These are phyloP conservation scores for Cydia strobilella DNA, from an alignment of 1,140 invertebrate species.

Conservation along the genomic window DNA sequence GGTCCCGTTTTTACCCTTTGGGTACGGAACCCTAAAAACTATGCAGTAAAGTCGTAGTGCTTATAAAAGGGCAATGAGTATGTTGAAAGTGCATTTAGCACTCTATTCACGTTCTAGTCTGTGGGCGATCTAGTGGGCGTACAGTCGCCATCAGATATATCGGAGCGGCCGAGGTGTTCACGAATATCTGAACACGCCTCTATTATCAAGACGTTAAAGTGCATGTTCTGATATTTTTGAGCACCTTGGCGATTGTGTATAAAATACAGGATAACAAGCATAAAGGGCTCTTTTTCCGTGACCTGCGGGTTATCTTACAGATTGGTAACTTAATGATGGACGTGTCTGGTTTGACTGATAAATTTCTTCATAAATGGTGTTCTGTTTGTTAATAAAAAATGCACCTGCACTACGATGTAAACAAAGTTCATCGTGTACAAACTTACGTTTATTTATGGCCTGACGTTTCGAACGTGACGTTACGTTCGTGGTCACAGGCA, in stretches of 20 bases:
- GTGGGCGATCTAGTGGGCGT: neutral
- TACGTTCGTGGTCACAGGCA: no score
- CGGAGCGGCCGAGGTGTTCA: no score
- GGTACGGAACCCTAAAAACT: no score
- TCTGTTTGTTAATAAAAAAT: neutral
- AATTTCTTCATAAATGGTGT: conserved; percentile 5
- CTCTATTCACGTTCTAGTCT: neutral
- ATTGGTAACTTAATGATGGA: conserved; percentile 11
- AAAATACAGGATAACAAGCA: neutral
- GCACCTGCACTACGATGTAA: neutral
- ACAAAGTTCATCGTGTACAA: neutral
- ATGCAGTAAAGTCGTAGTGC: neutral
- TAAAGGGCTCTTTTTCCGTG: conserved; percentile 5
- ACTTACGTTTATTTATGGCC: no score
- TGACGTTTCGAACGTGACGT: no score
- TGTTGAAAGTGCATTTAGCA: neutral
- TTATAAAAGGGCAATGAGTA: neutral
- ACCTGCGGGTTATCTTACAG: conserved; percentile 1
- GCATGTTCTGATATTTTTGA: no score
- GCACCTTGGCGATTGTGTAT: no score
- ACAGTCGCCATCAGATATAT: neutral
- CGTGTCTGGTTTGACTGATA: conserved; percentile 1
- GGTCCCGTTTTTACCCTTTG: no score
- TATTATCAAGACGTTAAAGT: no score
- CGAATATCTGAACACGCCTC: no score